phyloP scores from a whole-genome alignment of 2,888 invertebrate genomes.

The Himalopsyche tibetana region DNA sequence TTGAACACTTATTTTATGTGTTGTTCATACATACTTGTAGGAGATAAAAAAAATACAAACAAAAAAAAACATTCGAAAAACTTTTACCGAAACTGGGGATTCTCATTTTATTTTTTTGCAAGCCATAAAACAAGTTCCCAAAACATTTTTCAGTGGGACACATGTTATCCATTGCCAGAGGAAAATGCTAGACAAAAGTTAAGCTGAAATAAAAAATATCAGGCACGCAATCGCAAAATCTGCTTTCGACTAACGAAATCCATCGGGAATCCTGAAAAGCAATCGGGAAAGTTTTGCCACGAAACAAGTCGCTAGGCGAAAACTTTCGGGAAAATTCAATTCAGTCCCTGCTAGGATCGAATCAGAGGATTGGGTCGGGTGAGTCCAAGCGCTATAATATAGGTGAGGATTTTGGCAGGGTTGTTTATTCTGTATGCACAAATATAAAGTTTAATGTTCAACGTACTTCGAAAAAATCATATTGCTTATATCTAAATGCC shows the following conservation, averaged over 20 bases:
- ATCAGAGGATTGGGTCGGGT: conserved; percentile 53
- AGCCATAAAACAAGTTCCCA: conserved; percentile 30
- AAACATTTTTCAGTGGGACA: conserved; percentile 36
- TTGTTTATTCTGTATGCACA: not conserved
- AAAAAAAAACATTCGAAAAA: not conserved
- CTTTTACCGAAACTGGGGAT: too few species aligned
- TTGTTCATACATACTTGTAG: not conserved
- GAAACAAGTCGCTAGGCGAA: conserved; percentile 63
- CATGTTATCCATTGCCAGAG: conserved; percentile 37
- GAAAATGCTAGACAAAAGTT: conserved; percentile 4
- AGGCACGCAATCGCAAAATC: conserved; percentile 58
- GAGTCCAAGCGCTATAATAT: not conserved
- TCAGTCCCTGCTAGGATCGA: conserved; percentile 63
- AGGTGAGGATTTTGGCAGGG: not conserved
- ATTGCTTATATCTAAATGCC: too few species aligned
- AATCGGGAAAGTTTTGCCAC: conserved; percentile 63
- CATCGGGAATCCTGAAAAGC: conserved; percentile 60
- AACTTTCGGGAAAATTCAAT: conserved; percentile 65
- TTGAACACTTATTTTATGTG: too few species aligned
- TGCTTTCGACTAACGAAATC: conserved; percentile 49
- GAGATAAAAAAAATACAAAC: not conserved
- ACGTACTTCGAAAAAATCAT: too few species aligned
- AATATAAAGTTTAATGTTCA: too few species aligned
- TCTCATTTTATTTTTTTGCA: conserved; percentile 11
- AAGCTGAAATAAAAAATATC: conserved; percentile 50